These are phyloP conservation scores for Eugnorisma glareosa DNA, from an alignment of 2,888 invertebrate species.

Conservation along the genomic window DNA sequence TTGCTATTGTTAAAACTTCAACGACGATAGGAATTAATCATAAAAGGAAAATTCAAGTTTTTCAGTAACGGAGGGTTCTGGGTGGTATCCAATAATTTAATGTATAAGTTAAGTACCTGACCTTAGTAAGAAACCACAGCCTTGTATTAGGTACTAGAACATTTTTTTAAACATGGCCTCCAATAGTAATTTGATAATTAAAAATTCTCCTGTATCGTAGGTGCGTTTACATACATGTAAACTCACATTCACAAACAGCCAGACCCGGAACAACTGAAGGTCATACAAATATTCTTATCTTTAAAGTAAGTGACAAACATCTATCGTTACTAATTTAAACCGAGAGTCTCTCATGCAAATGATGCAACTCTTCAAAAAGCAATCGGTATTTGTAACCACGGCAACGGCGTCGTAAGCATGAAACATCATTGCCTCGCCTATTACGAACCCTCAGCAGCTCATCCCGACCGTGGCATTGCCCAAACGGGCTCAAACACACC, in stretches of 20 bases:
- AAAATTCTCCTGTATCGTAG: not conserved
- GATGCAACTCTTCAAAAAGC: conserved; percentile 46
- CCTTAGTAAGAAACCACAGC: not conserved
- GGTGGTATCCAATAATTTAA: not conserved
- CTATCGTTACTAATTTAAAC: not conserved
- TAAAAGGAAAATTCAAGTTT: not conserved
- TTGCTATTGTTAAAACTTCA: too few species aligned
- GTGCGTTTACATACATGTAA: not conserved
- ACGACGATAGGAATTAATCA: not conserved
- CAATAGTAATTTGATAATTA: not conserved
- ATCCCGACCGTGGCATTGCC: conserved; percentile 60
- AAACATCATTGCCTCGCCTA: conserved; percentile 74
- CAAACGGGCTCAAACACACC: conserved; percentile 67
- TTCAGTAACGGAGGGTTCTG: not conserved
- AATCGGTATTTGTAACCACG: conserved; percentile 61
- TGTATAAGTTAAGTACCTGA: too few species aligned
- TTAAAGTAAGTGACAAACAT: not conserved
- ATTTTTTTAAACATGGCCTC: not conserved
- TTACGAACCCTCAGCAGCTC: conserved; percentile 71
- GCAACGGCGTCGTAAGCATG: conserved; percentile 63
- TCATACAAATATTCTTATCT: not conserved
- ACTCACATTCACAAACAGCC: not conserved
- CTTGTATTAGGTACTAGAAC: not conserved
- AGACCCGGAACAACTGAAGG: not conserved
- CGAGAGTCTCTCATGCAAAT: conserved; percentile 5